Base-by-base conservation (phyloP, 2,113 vertebrate species). In the Atlantisia rogersi region DNA sequence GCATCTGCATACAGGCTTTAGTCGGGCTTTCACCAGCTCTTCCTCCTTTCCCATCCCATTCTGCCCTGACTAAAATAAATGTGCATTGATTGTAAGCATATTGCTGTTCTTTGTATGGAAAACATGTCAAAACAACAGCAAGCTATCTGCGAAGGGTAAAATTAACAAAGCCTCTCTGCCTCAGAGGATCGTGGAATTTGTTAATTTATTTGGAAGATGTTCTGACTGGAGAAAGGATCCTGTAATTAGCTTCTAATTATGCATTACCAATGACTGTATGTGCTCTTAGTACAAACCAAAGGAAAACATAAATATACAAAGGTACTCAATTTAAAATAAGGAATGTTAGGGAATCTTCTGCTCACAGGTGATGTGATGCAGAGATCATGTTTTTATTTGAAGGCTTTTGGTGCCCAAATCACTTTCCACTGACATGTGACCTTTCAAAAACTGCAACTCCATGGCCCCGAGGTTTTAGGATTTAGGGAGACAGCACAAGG, bases 181-280 rank as follows among this genome's bases (percentile, higher is more conserved):
- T 95, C 92, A 87, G 46, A 85, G 26, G 11, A 83, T 58, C 2
- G 0, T 40, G 29, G 86, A 91, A 62, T 90, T 87, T 0, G 5
- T 82, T 79, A 71, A 84, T 92, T 94, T 82, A 77, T 94, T 83
- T 94, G 83, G 77, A 92, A 91, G 77, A 71, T 40, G 10, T 82
- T 94, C 85, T 86, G 76, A 74, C 68, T 74, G 60, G n/a, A 88
- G 39, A 46, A 78, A 86, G 48, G 25, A 90, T 77, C 46, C 42
- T 35, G 32, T 88, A 86, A 92, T 82, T 90, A 88, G 59, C 86
- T 86, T 62, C 75, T 70, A 31, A 26, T 82, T 75, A 68, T 11
- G 28, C 55, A 67, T 63, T 86, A 32, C 24, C 81, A 67, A 46
- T 35, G 39, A 8, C 11, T 78, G 86, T 84, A 82, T 86, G 17